Evolutionary conservation across 2,113 vertebrate genomes (phyloP).

Genomic region (Trichechus manatus): DNA sequence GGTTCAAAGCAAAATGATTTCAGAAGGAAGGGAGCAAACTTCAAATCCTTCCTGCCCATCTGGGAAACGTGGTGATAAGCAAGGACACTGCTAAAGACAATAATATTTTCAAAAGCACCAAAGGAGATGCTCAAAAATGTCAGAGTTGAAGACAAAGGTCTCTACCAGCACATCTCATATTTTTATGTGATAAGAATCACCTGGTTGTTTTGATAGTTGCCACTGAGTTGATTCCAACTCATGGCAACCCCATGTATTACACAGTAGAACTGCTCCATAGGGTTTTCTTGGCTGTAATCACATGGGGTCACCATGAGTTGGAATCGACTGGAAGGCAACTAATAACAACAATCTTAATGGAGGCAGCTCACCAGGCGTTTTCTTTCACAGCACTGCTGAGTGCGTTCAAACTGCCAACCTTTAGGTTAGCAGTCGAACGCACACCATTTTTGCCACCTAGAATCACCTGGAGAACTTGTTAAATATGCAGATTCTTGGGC

Average conservation of each 20-base stretch:
- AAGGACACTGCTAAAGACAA: slow-evolving; percentile 19
- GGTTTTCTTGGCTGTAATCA: too few relatives aligned
- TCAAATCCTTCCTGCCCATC: slow-evolving; percentile 47
- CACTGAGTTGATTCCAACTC: too few relatives aligned
- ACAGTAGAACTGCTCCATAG: too few relatives aligned
- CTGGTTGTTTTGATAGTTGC: not conserved
- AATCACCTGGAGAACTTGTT: not conserved
- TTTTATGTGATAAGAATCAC: not conserved
- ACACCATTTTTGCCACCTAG: not conserved
- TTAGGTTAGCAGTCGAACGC: too few relatives aligned
- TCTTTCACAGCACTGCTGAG: too few relatives aligned
- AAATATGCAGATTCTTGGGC: not conserved
- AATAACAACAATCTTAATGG: too few relatives aligned
- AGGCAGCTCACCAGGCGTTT: too few relatives aligned
- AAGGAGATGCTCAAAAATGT: slow-evolving; percentile 39
- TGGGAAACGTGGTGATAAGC: not conserved
- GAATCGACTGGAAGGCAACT: too few relatives aligned
- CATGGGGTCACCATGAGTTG: too few relatives aligned
- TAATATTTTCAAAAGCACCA: slow-evolving; percentile 57
- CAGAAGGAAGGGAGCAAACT: slow-evolving; percentile 8
- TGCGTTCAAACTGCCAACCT: too few relatives aligned
- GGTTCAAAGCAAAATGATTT: slow-evolving; percentile 59
- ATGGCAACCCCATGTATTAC: too few relatives aligned
- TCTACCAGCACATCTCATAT: not conserved
- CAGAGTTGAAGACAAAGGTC: slow-evolving; percentile 44